A percentile compares a stretch with the other conserved stretches of the same genome.
Evolutionary conservation across 2,113 vertebrate genomes (phyloP).

Genomic region (Peromyscus maniculatus): DNA sequence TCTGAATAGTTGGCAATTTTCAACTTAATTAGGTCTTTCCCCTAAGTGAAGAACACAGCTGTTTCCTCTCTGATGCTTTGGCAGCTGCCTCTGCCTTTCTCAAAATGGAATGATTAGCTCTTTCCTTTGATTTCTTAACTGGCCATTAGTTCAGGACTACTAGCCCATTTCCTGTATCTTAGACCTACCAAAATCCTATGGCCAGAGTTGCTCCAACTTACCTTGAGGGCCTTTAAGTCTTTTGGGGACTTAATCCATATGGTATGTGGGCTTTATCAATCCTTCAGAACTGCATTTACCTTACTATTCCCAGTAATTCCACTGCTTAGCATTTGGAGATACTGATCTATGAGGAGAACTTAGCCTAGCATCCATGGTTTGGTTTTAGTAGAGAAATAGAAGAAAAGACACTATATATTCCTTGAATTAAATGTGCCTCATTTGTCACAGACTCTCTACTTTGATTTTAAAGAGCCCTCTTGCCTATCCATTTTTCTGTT

Average conservation of each 20-base stretch:
- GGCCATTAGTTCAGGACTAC: constrained; percentile 75
- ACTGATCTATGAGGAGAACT: constrained; percentile 72
- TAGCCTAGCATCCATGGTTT: constrained; percentile 52
- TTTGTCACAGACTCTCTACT: constrained; percentile 56
- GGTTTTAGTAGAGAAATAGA: constrained; percentile 68
- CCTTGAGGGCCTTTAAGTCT: constrained; percentile 75
- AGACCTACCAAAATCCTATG: constrained; percentile 75
- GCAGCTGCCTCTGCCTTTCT: constrained; percentile 70
- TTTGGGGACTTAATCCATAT: constrained; percentile 81
- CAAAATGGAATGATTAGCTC: constrained; percentile 71
- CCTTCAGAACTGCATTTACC: constrained; percentile 79
- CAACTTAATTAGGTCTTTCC: constrained; percentile 82
- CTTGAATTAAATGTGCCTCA: constrained; percentile 49
- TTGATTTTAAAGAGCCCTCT: constrained; percentile 61
- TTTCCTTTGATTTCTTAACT: constrained; percentile 80
- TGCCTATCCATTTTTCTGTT: neutral
- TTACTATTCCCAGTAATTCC: constrained; percentile 82
- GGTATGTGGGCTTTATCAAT: constrained; percentile 79
- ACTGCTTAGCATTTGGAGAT: constrained; percentile 83
- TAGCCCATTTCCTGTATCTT: constrained; percentile 63
- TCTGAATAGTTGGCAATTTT: constrained; percentile 83
- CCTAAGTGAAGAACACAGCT: constrained; percentile 75
- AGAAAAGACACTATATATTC: constrained; percentile 29
- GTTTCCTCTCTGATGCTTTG: constrained; percentile 64
- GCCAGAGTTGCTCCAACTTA: constrained; percentile 68